Base-by-base conservation (phyloP, 2,888 invertebrate genomes). In the Ptychoptera contaminata region DNA sequence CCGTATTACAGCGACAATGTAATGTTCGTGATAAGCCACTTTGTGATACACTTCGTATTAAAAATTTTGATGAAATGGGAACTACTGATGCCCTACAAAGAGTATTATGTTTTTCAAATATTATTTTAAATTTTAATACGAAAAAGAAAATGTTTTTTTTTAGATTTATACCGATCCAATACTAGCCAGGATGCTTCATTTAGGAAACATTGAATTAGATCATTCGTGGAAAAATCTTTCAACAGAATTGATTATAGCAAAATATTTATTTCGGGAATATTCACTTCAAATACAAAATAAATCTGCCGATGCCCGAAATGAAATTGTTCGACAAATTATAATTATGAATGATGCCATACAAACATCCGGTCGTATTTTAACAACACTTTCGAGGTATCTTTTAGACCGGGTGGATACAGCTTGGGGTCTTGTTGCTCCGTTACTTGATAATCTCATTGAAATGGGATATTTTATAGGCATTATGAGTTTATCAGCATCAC, bases 41-140 rank as follows among this genome's bases (percentile, higher is more conserved):
- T 1, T 86, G 85, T 60, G 82, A 82, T 51, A 82, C 82, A 11
- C 67, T 86, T 51, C 78, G 82, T 57, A 74, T 80, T 43, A 69
- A 77, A 49, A 79, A 79, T 36, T 70, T 85, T 51, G 78, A 79
- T 50, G 67, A 66, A 50, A 65, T 64, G 46, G 63, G 65, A 40
- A 59, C 65, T 41, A 64, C 65, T 47, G 65, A 64, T 53, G 63
- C 62, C 16, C 55, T 66, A 12, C 63, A 62, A 52, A 60, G 60
- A 57, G 65, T 65, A 56, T 42, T 16, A 29, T 2, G 56, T 37
- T 42, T 45, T 38, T 51, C 51, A 16, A 10, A 16, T 23, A 15
- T 16, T 12, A 11, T 11, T 3, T 4, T 34, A 11, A 36, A 10
- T 42, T 43, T 37, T 6, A 43, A 43, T 5, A 14, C 36, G n/a